Conservation (phyloP, 2,113 vertebrate species). For the Corydoras maculifer region DNA sequence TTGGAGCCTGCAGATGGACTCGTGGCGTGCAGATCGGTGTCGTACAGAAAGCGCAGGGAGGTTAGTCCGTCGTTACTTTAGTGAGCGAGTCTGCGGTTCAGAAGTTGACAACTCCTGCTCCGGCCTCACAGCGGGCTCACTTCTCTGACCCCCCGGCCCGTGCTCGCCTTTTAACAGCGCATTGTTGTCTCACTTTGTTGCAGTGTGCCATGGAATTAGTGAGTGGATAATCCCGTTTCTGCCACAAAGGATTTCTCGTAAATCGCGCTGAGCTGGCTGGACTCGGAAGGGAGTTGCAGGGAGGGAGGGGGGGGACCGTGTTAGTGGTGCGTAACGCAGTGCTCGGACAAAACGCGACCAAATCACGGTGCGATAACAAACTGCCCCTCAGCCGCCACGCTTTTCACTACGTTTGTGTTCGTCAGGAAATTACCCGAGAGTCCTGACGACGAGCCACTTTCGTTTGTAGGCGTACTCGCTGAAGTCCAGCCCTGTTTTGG, state of each 20-base stretch:
- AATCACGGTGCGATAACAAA: too few species aligned
- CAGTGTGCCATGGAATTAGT: constrained; percentile 52
- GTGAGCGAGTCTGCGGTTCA: background rate
- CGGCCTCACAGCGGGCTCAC: background rate
- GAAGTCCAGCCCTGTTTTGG: background rate
- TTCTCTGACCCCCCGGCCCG: constrained; percentile 10
- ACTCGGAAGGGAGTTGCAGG: background rate
- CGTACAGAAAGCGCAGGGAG: too few species aligned
- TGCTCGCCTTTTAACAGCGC: constrained; percentile 34
- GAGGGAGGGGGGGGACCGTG: too few species aligned
- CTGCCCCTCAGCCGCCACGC: too few species aligned
- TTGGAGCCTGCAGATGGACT: too few species aligned
- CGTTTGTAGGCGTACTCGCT: too few species aligned
- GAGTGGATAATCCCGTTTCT: constrained; percentile 61
- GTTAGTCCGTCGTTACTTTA: background rate
- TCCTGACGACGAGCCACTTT: too few species aligned
- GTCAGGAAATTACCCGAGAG: too few species aligned
- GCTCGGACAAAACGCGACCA: background rate
- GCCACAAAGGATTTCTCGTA: constrained; percentile 68
- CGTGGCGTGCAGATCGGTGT: too few species aligned
- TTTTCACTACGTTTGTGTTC: too few species aligned
- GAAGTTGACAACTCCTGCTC: constrained; percentile 47
- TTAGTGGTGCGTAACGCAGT: constrained; percentile 19
- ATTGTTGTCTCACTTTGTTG: constrained; percentile 48
- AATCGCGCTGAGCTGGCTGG: constrained; percentile 58